A percentile compares a stretch with the other conserved stretches of the same genome.
Conservation (phyloP, 2,797 vertebrate species). For the Rhinogobio ventralis region DNA sequence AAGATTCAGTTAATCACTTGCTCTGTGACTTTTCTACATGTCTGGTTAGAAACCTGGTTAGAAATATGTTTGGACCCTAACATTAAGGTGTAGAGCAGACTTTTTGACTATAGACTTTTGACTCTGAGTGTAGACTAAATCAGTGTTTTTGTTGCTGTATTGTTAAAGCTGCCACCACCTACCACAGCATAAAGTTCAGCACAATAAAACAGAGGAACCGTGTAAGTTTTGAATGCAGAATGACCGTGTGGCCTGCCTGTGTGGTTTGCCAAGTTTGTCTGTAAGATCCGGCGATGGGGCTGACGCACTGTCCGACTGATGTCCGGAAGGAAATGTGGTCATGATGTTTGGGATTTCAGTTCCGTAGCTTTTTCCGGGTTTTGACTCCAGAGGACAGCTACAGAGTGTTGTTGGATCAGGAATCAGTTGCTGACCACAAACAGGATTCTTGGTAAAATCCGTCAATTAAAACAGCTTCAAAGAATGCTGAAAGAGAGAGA, state of each 20-base stretch:
- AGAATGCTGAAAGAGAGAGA: constrained; percentile 6
- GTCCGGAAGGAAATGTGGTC: constrained; percentile 46
- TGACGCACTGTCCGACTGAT: neutral
- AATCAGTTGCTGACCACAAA: neutral
- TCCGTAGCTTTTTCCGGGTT: constrained; percentile 44
- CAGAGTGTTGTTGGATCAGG: constrained; percentile 5
- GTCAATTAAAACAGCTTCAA: constrained; percentile 9
- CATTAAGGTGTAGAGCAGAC: constrained; percentile 9
- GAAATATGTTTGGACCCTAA: neutral
- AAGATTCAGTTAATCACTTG: constrained; percentile 39
- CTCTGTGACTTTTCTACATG: constrained; percentile 10
- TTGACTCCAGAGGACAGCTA: constrained; percentile 1
- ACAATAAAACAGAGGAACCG: constrained; percentile 37
- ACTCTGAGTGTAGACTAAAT: constrained; percentile 3
- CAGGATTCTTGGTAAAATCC: constrained; percentile 28
- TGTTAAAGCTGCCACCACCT: constrained; percentile 33
- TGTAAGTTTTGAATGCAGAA: constrained; percentile 33
- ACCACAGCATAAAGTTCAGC: constrained; percentile 35
- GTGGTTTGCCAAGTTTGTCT: constrained; percentile 51
- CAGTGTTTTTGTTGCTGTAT: constrained; percentile 14
- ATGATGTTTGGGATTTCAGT: constrained; percentile 49
- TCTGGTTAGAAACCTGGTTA: constrained; percentile 26
- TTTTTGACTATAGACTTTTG: neutral
- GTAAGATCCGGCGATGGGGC: constrained; percentile 40
- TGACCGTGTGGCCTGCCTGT: constrained; percentile 32